phyloP scores from a whole-genome alignment of 2,888 invertebrate species.

The Psococerastis gibbosa region DNA sequence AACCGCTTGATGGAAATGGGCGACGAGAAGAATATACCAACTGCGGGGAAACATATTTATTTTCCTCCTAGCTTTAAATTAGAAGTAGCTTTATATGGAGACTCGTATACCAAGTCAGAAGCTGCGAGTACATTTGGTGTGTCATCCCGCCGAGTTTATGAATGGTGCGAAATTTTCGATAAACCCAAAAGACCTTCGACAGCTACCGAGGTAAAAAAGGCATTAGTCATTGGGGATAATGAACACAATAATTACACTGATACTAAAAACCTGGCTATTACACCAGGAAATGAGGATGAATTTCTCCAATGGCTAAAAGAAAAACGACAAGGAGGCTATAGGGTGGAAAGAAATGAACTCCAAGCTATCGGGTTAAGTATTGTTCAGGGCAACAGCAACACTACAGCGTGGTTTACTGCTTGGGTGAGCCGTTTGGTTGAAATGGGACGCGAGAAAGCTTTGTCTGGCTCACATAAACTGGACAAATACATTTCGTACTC shows the following conservation, averaged over 20 bases:
- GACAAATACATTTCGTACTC: slow-evolving; percentile 7
- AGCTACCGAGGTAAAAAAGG: no score
- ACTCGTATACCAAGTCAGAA: slow-evolving; percentile 1
- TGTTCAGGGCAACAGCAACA: no score
- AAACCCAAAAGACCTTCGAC: no score
- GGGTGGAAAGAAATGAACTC: no score
- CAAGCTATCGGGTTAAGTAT: no score
- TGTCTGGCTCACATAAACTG: neutral
- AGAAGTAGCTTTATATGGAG: slow-evolving; percentile 9
- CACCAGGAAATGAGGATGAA: no score
- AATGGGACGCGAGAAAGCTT: neutral
- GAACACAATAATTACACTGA: no score
- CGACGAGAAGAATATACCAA: neutral
- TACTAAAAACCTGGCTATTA: no score
- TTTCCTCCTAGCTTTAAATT: slow-evolving; percentile 9
- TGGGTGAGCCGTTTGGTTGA: neutral
- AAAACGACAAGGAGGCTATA: no score
- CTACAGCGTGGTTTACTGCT: neutral
- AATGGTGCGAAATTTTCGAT: neutral
- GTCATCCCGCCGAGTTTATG: neutral
- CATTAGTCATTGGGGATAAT: no score
- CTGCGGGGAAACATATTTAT: slow-evolving; percentile 3
- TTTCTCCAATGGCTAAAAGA: no score
- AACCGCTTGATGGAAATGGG: neutral
- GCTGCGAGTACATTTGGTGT: slow-evolving; percentile 5